A percentile compares a stretch with the other conserved stretches of the same genome.
These are phyloP conservation scores for Hylaeus anthracinus DNA, from an alignment of 1,140 invertebrate species.

Conservation along the genomic window DNA sequence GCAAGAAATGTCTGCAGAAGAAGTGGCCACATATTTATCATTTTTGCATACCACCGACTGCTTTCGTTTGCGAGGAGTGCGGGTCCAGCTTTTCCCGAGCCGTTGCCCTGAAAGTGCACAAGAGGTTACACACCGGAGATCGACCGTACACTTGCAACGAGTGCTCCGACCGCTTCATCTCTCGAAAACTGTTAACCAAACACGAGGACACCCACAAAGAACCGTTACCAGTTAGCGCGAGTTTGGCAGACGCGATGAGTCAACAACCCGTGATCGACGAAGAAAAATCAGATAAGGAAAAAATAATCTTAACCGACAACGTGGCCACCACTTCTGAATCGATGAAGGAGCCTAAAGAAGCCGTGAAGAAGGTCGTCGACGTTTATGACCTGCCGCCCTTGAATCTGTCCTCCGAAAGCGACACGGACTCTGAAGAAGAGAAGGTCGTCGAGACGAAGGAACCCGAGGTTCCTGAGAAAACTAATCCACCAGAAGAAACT, in stretches of 20 bases:
- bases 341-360: slow-evolving; percentile 61
- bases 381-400: slow-evolving; percentile 89
- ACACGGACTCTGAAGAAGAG: slow-evolving; percentile 84
- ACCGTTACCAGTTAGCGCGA: slow-evolving; percentile 54
- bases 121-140: slow-evolving; percentile 88
- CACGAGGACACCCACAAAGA: slow-evolving; percentile 84
- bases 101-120: slow-evolving; percentile 91
- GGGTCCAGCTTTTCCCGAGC: slow-evolving; percentile 87
- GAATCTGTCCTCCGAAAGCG: slow-evolving; percentile 90
- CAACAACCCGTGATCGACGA: neutral
- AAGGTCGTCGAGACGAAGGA: slow-evolving; percentile 41
- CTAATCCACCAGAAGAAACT: slow-evolving; percentile 28
- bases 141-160: slow-evolving; percentile 86
- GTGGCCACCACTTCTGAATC: neutral
- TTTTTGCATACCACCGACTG: slow-evolving; percentile 90
- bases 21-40: slow-evolving; percentile 95
- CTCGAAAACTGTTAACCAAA: slow-evolving; percentile 88
- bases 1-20: slow-evolving; percentile 92
- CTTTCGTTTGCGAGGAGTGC: slow-evolving; percentile 91
- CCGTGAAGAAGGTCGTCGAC: slow-evolving; percentile 80
- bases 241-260: neutral
- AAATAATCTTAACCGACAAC: neutral
- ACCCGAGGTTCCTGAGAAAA: slow-evolving; percentile 21
- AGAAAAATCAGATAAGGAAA: slow-evolving; percentile 20
- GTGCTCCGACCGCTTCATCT: slow-evolving; percentile 90